Evolutionary conservation across 2,888 invertebrate species (phyloP), one percentile per base, ranked within the genome.

Genomic region (Heliconius sara): DNA sequence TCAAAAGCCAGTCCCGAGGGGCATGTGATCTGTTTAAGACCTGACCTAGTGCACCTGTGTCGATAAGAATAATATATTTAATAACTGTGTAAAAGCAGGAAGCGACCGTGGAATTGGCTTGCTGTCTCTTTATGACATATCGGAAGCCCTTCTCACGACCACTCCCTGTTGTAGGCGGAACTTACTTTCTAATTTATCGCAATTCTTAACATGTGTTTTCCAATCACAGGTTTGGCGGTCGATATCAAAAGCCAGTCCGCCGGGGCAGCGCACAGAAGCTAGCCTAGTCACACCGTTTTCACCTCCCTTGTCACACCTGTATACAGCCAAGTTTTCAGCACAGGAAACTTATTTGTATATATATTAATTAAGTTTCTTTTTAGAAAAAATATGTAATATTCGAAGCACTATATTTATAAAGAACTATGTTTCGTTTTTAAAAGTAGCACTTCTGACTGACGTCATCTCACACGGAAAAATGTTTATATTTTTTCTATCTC

Each of bases 1-100:
- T 99, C 99, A 97, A 99, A 99, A 96, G 98, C 97, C 97, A 99
- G 97, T 96, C 98, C 98, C 95, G 98, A 98, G 95, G 99, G 98
- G 96, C 99, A 99, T 96, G 98, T 98, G 96, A 99, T 98, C 97
- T 98, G 97, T 97, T 98, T 98, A 96, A 98, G 97, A 96, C 98
- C 98, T 96, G 98, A 97, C 96, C 97, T 98, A 96, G 98, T 98
- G 97, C 98, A 98, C 97, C 97, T 97, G 96, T 90, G 95, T 95
- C 95, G 95, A 95, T 92, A 95, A 96, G 94, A 96, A 82, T 77
- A 95, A 95, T 91, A 89, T 85, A 90, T 93, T 95, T 92, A 94
- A 92, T 91, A 89, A 90, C 91, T 87, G 87, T 86, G 85, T 84
- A 83, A 83, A 84, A 87, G 78, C 84, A 91, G 93, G 95, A 95